Evolutionary conservation across 2,888 invertebrate genomes (phyloP), one percentile per base, ranked within the genome.

Genomic region (Oscheius sp.): DNA sequence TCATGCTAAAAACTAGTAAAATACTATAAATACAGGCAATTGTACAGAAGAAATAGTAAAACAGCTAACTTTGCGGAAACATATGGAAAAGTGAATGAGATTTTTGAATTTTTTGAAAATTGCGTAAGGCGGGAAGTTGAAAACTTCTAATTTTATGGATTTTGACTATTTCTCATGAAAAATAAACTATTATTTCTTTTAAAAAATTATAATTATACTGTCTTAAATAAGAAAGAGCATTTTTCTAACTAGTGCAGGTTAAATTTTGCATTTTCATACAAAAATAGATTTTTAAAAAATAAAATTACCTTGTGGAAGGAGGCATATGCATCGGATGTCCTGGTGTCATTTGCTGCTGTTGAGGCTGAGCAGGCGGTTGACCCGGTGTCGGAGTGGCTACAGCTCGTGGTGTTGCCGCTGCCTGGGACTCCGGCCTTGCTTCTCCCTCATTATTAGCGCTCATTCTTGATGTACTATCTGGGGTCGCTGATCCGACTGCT

Each of bases 401-500:
- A 59, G 76, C 53, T 46, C 68, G 27, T 21, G 74, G 74, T 2
- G 74, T 49, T 25, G 74, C 76, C 52, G 71, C 21, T 56, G 66
- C 49, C 69, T 55, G 25, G 45, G 73, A 12, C 66, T 71, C 29
- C 55, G 73, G 59, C 69, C 76, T 35, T 53, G 63, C 43, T 63
- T 75, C 56, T 3, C 63, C 52, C 12, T 80, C 82, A 6, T 66
- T 78, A 27, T 74, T 79, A 2, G 77, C 76, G 29, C 80, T 77
- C 72, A 81, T 73, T 53, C 79, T 55, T 6, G 78, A 77, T 2
- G 77, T 53, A 45, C 80, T 79, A 69, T 84, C 84, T 27, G 83
- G 83, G 3, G 84, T 85, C 18, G 75, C 71, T 9, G 75, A 73
- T 55, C 71, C 61, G 1, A 72, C 43, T 9, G 63, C 72, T 0